These are phyloP conservation scores for Poecile montanus DNA, from an alignment of 2,797 vertebrate genomes.

Conservation along the genomic window DNA sequence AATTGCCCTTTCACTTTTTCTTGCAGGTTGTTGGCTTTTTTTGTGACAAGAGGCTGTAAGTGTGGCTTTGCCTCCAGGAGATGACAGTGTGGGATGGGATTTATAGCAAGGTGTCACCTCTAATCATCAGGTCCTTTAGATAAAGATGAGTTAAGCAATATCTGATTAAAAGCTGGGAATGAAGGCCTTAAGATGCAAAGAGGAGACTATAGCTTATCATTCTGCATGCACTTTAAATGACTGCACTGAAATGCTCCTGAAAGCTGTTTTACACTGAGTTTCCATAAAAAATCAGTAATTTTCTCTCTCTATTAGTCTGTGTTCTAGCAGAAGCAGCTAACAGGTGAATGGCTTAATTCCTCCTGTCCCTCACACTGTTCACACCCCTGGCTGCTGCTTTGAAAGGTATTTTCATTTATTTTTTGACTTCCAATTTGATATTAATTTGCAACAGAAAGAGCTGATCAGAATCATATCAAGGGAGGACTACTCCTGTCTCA, in stretches of 20 bases:
- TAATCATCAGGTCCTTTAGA: background rate
- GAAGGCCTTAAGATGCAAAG: background rate
- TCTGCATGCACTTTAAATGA: background rate
- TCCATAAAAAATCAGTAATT: background rate
- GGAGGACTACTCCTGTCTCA: background rate
- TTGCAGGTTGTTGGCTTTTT: background rate
- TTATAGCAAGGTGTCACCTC: background rate
- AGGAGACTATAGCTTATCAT: background rate
- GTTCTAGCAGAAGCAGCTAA: background rate
- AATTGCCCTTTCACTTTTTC: background rate
- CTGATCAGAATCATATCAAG: conserved; percentile 46
- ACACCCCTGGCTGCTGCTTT: background rate
- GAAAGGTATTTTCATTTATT: conserved; percentile 38
- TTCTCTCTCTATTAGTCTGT: background rate
- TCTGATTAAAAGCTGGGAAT: background rate
- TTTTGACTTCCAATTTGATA: conserved; percentile 53
- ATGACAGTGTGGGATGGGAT: background rate
- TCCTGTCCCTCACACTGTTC: background rate
- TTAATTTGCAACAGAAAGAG: conserved; percentile 54
- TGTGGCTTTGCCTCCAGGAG: background rate
- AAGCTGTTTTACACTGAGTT: background rate
- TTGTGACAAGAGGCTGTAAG: background rate
- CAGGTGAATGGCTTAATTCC: background rate
- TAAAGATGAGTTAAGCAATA: background rate
- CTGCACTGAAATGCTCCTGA: background rate